These are phyloP conservation scores for Recurvirostra avosetta DNA, from an alignment of 2,113 vertebrate species.

Conservation along the genomic window DNA sequence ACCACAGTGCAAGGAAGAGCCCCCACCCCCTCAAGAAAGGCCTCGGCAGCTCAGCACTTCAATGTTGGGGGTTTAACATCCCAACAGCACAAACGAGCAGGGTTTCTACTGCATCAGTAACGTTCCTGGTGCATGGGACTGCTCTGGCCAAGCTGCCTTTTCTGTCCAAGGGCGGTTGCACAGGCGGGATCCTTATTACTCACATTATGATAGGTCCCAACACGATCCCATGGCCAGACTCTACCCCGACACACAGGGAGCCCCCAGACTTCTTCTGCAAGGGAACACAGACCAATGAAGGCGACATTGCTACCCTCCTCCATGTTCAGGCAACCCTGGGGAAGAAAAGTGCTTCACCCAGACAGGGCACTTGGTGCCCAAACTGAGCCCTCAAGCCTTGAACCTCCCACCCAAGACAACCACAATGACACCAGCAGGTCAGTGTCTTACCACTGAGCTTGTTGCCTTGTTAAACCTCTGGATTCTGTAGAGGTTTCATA, in stretches of 20 bases:
- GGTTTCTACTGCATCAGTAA: not conserved
- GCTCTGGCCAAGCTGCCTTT: not conserved
- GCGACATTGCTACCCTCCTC: not conserved
- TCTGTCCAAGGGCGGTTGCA: not conserved
- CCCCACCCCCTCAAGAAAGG: not conserved
- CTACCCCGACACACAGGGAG: not conserved
- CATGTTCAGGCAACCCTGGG: not conserved
- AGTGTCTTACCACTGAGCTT: not conserved
- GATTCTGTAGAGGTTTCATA: not conserved
- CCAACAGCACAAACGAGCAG: not conserved
- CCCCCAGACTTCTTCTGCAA: not conserved
- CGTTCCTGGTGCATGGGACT: not conserved
- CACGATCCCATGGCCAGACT: not conserved
- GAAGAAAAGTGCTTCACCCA: not conserved
- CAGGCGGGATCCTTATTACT: not conserved
- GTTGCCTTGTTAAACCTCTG: not conserved
- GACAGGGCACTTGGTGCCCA: not conserved
- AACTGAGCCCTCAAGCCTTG: not conserved
- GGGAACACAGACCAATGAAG: not conserved
- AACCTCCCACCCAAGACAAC: not conserved
- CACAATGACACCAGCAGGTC: not conserved
- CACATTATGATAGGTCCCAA: not conserved
- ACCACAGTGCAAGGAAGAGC: not conserved
- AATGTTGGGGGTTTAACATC: not conserved
- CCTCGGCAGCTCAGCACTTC: not conserved